These are phyloP conservation scores for Bombycilla garrulus DNA, from an alignment of 2,113 vertebrate genomes.

Conservation along the genomic window DNA sequence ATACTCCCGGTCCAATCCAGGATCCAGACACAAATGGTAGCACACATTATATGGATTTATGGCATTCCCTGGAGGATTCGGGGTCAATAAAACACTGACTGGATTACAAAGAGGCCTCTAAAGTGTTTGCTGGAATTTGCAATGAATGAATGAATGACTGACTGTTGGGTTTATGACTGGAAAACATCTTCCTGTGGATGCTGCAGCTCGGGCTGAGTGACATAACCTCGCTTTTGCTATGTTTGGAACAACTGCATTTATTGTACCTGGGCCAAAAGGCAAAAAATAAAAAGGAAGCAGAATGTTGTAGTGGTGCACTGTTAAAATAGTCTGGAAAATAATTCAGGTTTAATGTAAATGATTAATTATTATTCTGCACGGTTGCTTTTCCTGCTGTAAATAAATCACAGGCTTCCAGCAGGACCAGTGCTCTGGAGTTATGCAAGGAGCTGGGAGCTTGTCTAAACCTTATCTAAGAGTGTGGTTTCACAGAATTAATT, in stretches of 20 bases:
- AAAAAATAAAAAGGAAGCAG: background rate
- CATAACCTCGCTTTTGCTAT: background rate
- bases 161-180: constrained; percentile 27
- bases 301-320: background rate
- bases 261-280: background rate
- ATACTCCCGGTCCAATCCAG: background rate
- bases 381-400: background rate
- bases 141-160: constrained; percentile 52
- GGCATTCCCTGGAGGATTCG: constrained; percentile 32
- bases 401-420: background rate
- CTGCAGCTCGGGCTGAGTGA: background rate
- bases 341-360: background rate
- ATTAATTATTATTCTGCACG: background rate
- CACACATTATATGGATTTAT: constrained; percentile 33
- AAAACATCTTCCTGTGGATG: constrained; percentile 29
- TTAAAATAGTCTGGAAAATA: background rate
- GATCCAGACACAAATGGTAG: constrained; percentile 4
- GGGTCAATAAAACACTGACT: constrained; percentile 35
- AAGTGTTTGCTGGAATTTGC: constrained; percentile 52
- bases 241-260: background rate
- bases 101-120: constrained; percentile 34
- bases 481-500: background rate
- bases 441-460: background rate
- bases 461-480: background rate
- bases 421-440: background rate